phyloP scores from a whole-genome alignment of 2,797 vertebrate species.

The Argyrosomus regius region DNA sequence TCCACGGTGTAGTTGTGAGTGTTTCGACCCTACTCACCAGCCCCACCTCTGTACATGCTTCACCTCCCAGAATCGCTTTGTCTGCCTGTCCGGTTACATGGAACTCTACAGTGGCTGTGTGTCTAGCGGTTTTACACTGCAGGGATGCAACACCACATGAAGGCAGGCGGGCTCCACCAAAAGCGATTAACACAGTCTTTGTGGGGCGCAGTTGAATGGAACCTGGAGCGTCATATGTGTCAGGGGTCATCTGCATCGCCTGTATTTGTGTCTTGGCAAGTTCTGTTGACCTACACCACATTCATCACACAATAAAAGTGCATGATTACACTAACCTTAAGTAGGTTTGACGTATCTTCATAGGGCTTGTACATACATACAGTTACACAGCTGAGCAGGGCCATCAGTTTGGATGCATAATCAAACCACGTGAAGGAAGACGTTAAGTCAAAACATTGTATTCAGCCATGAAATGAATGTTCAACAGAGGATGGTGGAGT shows the following conservation, averaged over 20 bases:
- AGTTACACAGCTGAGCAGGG: too few species aligned
- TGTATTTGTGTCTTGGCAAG: slow-evolving; percentile 4
- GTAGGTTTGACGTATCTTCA: too few species aligned
- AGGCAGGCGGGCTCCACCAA: not conserved
- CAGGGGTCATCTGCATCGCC: not conserved
- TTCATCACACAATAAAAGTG: too few species aligned
- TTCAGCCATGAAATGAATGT: too few species aligned
- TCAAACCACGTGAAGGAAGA: too few species aligned
- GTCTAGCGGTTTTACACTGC: accelerated
- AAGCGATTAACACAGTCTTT: not conserved
- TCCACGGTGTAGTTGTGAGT: not conserved
- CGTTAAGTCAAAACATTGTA: too few species aligned
- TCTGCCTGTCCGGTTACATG: not conserved
- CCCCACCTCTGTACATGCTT: not conserved
- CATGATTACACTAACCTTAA: too few species aligned
- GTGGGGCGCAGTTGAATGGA: not conserved
- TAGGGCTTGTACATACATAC: too few species aligned
- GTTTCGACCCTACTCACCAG: not conserved
- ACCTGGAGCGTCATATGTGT: not conserved
- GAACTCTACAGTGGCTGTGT: accelerated
- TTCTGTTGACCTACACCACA: not conserved
- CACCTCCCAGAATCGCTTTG: not conserved
- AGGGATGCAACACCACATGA: not conserved
- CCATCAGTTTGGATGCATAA: too few species aligned
- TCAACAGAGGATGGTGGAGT: too few species aligned